Evolutionary conservation across 2,113 vertebrate genomes (phyloP).

Genomic region (Carlito syrichta): DNA sequence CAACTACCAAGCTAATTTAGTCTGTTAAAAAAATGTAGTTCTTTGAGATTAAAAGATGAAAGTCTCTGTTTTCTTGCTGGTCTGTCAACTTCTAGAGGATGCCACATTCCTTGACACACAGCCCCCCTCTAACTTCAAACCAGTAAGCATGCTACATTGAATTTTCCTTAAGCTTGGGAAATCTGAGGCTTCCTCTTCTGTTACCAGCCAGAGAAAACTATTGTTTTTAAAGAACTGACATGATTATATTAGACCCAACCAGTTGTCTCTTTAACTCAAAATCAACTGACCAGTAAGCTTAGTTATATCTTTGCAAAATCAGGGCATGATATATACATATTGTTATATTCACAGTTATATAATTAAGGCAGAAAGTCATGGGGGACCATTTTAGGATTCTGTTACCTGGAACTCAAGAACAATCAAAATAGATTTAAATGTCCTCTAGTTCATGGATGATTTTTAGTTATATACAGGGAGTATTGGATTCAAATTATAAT

Average conservation of each 20-base stretch:
- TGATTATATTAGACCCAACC: neutral
- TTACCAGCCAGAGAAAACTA: neutral
- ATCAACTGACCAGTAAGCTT: neutral
- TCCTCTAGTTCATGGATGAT: neutral
- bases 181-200: neutral
- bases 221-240: neutral
- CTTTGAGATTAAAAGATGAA: neutral
- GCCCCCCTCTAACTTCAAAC: neutral
- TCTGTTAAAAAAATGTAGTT: neutral
- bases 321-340: neutral
- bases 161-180: neutral
- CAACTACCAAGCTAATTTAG: neutral
- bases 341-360: neutral
- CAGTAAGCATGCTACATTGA: neutral
- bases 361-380: neutral
- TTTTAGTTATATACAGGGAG: neutral
- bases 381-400: neutral
- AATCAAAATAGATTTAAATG: neutral
- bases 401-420: neutral
- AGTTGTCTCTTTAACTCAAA: neutral
- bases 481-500: neutral
- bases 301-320: neutral
- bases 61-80: neutral
- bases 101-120: neutral
- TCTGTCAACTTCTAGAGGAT: neutral